Evolutionary conservation across 2,797 vertebrate species (phyloP).

Genomic region (Pseudomugil gertrudae): DNA sequence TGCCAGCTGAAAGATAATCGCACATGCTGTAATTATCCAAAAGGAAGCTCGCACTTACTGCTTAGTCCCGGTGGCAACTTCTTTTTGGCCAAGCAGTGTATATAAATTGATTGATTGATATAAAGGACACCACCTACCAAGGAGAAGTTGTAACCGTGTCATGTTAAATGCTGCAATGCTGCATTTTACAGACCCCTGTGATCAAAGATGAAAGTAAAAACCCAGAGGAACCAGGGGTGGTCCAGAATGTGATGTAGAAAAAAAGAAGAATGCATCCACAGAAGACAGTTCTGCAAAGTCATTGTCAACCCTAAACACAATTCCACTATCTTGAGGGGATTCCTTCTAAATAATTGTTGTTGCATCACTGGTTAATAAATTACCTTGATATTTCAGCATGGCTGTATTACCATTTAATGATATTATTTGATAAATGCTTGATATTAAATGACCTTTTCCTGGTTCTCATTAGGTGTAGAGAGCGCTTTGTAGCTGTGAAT

Average conservation of each 20-base stretch:
- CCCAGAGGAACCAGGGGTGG: constrained; percentile 4
- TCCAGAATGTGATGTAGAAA: constrained; percentile 24
- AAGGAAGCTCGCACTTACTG: too few relatives aligned
- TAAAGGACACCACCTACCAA: constrained; percentile 28
- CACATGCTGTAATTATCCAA: too few relatives aligned
- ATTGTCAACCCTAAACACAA: too few relatives aligned
- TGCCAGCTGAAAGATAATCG: too few relatives aligned
- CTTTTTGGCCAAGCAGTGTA: too few relatives aligned
- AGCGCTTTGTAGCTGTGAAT: not conserved
- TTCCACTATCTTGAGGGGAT: not conserved
- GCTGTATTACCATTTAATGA: not conserved
- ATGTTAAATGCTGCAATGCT: constrained; percentile 49
- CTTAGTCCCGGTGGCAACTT: too few relatives aligned
- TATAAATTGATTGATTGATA: too few relatives aligned
- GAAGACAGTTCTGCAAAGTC: not conserved
- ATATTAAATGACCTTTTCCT: not conserved
- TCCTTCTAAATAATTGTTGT: constrained; percentile 9
- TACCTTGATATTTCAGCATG: constrained; percentile 6
- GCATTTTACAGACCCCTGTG: constrained; percentile 43
- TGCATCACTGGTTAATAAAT: constrained; percentile 10
- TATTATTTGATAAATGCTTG: not conserved
- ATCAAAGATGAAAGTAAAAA: constrained; percentile 29
- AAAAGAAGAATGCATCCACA: not conserved
- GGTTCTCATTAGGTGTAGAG: not conserved
- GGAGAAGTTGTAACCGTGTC: constrained; percentile 8